These are phyloP conservation scores for Holothuria scabra DNA, from an alignment of 53 echinoderm and acorn worm genomes.

Conservation along the genomic window DNA sequence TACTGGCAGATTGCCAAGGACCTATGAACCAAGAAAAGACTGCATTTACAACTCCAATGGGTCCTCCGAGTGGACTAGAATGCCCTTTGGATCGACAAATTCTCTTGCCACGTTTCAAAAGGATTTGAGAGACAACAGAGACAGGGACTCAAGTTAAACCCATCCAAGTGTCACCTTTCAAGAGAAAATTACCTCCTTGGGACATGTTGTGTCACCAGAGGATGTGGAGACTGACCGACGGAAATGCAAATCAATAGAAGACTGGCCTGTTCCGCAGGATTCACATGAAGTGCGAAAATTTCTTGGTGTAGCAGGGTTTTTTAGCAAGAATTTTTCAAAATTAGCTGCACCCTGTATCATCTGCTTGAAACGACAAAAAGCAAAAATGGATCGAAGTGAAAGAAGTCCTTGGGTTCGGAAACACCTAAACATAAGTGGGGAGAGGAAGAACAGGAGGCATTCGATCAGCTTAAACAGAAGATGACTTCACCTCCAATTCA, in stretches of 20 bases:
- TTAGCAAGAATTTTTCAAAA: conserved; percentile 38
- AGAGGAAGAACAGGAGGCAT: conserved; percentile 50
- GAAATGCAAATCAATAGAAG: conserved; percentile 8
- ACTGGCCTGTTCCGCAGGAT: conserved; percentile 15
- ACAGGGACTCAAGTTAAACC: conserved; percentile 71
- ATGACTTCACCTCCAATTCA: conserved; percentile 58
- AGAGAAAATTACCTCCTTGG: conserved; percentile 55
- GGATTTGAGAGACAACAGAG: conserved; percentile 31
- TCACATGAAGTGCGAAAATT: conserved; percentile 7
- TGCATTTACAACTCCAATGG: conserved; percentile 58
- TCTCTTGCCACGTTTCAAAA: conserved; percentile 71
- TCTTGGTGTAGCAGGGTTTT: conserved; percentile 43
- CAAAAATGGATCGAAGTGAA: background rate
- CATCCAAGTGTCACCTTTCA: conserved; percentile 65
- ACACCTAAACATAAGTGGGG: conserved; percentile 19
- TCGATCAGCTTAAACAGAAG: conserved; percentile 45
- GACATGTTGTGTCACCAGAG: conserved; percentile 54
- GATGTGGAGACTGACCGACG: conserved; percentile 57
- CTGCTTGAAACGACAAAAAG: background rate
- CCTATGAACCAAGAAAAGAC: conserved; percentile 49
- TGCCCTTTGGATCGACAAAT: conserved; percentile 60
- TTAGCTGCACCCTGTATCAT: conserved; percentile 33
- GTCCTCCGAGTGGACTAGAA: conserved; percentile 54
- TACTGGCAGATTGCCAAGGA: conserved; percentile 47
- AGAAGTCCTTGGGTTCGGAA: background rate